Conservation (phyloP, 1,140 invertebrate genomes). For the Caligus rogercresseyi region DNA sequence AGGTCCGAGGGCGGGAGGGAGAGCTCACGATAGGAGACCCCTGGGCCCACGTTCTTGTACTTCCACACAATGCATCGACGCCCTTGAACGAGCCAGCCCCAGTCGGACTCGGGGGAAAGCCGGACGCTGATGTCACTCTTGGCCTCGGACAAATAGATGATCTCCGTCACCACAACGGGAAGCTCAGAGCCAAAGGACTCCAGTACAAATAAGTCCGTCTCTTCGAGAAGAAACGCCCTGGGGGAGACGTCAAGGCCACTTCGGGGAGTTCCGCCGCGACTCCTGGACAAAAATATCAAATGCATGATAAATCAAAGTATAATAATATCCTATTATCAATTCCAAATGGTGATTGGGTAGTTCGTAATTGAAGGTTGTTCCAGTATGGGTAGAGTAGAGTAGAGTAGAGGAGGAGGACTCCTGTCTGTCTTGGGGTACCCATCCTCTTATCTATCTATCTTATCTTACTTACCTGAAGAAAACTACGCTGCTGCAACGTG, state of each 20-base stretch:
- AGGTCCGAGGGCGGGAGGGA: constrained; percentile 75
- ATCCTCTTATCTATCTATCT: no score
- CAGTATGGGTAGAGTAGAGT: no score
- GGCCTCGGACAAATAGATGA: neutral
- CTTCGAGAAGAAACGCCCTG: neutral
- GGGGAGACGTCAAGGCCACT: neutral
- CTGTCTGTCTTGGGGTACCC: no score
- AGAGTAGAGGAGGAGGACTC: no score
- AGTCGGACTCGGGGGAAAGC: constrained; percentile 41
- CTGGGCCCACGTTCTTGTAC: constrained; percentile 35
- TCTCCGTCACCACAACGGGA: constrained; percentile 11
- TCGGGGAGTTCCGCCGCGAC: constrained; percentile 7
- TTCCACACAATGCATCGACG: constrained; percentile 71
- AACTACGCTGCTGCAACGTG: no score
- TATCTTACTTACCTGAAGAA: no score
- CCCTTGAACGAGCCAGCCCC: constrained; percentile 72
- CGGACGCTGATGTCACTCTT: constrained; percentile 38
- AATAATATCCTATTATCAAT: no score
- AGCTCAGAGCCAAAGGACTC: neutral
- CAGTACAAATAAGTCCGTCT: neutral
- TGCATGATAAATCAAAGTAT: no score
- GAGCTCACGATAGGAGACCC: constrained; percentile 47
- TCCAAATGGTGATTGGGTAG: no score
- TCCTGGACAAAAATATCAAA: no score
- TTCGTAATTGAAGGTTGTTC: no score